These are phyloP conservation scores for Talpa occidentalis DNA, from an alignment of 2,113 vertebrate genomes.

Conservation along the genomic window DNA sequence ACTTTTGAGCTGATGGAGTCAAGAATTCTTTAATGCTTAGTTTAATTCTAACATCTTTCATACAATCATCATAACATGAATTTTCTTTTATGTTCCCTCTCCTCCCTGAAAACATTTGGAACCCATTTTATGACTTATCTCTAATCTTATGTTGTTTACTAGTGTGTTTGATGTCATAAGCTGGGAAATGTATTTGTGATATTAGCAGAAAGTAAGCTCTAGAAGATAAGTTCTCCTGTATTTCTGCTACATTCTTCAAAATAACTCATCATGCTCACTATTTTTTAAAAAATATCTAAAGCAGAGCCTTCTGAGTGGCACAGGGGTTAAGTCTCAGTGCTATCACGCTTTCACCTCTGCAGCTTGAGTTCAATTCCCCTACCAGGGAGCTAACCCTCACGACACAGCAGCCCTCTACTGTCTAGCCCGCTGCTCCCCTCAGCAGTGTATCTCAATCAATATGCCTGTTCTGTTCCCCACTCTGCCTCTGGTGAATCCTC, in stretches of 20 bases:
- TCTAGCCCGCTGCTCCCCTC: no score
- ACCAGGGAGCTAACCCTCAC: no score
- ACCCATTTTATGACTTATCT: background rate
- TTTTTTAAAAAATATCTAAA: background rate
- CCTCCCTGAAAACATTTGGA: background rate
- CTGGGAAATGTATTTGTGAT: background rate
- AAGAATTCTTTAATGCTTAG: slow-evolving; percentile 31
- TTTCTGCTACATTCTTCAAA: background rate
- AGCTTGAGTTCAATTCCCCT: no score
- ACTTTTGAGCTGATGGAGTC: background rate
- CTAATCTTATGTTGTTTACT: background rate
- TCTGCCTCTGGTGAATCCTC: no score
- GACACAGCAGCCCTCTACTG: no score
- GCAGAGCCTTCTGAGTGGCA: no score
- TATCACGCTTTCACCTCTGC: no score
- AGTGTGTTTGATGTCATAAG: background rate
- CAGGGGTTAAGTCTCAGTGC: no score
- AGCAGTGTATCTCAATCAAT: no score
- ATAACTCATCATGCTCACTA: background rate
- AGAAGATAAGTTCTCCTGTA: background rate
- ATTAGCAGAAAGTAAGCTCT: background rate
- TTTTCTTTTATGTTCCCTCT: slow-evolving; percentile 6
- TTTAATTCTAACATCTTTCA: background rate
- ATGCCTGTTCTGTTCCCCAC: no score
- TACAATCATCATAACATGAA: background rate